These are phyloP conservation scores for Caenorhabditis sulstoni DNA, from an alignment of 2,888 invertebrate genomes.

Conservation along the genomic window DNA sequence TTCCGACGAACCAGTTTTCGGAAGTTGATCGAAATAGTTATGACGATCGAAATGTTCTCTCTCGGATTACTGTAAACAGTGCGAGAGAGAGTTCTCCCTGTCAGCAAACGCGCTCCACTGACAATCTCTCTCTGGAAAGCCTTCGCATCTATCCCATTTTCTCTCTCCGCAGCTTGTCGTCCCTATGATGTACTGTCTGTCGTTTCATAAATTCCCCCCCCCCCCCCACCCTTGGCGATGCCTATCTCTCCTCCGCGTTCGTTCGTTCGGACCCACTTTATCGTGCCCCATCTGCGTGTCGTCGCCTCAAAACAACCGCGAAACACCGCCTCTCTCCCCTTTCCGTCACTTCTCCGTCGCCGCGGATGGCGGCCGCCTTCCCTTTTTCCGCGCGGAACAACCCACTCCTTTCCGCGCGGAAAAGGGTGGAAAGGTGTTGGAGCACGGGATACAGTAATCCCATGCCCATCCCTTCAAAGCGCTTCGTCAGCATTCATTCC, in stretches of 20 bases:
- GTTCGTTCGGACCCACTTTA: constrained; percentile 30
- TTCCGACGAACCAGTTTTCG: not conserved
- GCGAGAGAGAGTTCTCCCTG: too few species aligned
- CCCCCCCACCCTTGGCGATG: constrained; percentile 3
- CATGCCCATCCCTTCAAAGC: not conserved
- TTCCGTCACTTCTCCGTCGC: too few species aligned
- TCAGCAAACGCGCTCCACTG: too few species aligned
- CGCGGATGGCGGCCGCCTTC: too few species aligned
- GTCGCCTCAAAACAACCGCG: constrained; percentile 56
- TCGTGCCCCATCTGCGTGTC: constrained; percentile 37
- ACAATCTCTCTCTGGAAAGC: too few species aligned
- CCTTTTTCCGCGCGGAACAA: too few species aligned
- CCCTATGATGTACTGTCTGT: constrained; percentile 49
- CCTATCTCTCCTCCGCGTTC: constrained; percentile 27
- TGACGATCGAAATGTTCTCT: too few species aligned
- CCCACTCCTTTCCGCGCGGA: too few species aligned
- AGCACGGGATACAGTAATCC: constrained; percentile 11
- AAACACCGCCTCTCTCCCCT: too few species aligned
- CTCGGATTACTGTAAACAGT: too few species aligned
- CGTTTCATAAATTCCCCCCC: constrained; percentile 21
- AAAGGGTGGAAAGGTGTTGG: not conserved
- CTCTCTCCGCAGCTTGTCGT: constrained; percentile 47
- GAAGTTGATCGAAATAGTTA: too few species aligned
- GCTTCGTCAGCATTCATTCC: too few species aligned
- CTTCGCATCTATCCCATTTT: constrained; percentile 5